A percentile compares a stretch with the other conserved stretches of the same genome.
Evolutionary conservation across 2,888 invertebrate species (phyloP).

Genomic region (Ochropleura leucogaster): DNA sequence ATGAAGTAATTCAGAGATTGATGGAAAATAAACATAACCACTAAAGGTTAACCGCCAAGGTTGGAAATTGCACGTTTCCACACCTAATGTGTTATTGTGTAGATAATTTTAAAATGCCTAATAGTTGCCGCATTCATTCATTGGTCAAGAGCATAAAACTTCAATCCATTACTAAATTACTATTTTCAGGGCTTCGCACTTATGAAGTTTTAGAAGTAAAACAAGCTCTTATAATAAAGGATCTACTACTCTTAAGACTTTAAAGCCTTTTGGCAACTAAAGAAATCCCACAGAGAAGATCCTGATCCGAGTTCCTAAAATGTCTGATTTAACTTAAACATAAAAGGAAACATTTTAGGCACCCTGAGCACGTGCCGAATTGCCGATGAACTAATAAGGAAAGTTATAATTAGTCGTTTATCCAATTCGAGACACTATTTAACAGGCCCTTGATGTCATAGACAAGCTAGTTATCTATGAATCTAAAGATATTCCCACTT

Average conservation of each 20-base stretch:
- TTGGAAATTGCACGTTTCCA: slow-evolving; percentile 52
- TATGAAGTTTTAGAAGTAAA: not conserved
- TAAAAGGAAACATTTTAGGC: too few relatives aligned
- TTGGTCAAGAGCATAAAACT: slow-evolving; percentile 6
- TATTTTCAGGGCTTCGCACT: not conserved
- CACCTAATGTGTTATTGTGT: slow-evolving; percentile 40
- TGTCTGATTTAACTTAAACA: too few relatives aligned
- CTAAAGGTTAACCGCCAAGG: slow-evolving; percentile 67
- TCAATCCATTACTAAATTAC: not conserved
- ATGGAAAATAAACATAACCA: slow-evolving; percentile 39
- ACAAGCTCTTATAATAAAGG: not conserved
- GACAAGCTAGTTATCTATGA: slow-evolving; percentile 6
- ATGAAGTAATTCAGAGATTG: slow-evolving; percentile 19
- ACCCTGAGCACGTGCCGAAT: too few relatives aligned
- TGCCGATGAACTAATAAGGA: not conserved
- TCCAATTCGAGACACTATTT: not conserved
- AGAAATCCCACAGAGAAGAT: not conserved
- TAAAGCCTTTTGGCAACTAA: not conserved
- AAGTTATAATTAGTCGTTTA: not conserved
- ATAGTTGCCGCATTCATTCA: slow-evolving; percentile 20
- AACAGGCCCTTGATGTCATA: slow-evolving; percentile 3
- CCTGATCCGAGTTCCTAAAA: not conserved
- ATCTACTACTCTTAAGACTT: not conserved
- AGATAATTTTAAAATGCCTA: slow-evolving; percentile 43
- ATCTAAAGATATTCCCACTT: slow-evolving; percentile 37